Evolutionary conservation across 2,113 vertebrate species (phyloP), one percentile per base, ranked within the genome.

Genomic region (Corythornis madagascariensis): DNA sequence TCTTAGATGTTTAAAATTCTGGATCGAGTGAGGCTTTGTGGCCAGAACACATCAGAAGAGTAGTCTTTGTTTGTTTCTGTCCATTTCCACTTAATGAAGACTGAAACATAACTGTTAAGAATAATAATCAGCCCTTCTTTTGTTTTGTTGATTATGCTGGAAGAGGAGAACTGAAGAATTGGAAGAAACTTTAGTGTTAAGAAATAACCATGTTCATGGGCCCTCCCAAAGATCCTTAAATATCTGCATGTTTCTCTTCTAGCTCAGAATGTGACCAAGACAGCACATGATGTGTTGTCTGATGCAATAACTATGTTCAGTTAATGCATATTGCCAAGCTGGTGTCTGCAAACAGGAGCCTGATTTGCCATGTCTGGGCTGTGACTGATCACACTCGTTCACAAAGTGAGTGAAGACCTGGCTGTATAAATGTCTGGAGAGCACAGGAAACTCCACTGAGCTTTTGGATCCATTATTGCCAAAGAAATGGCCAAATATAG

Each of bases 261-360:
- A 85, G 71, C 75, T 78, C 50, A 89, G 85, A 91, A 82, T 42
- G 48, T 65, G 74, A 21, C 57, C n/a, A 63, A 79, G 77, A 74
- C 65, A 87, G 78, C 75, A 85, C 38, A 31, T 71, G 87, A 82
- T 86, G 60, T 24, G 29, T 71, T 90, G 73, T 53, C 83, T 94
- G 89, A 75, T 93, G 73, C 50, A 92, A 93, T 53, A 87, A 72
- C 83, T 92, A 20, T 87, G 77, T 69, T 64, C 63, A 69, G 48
- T 89, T 89, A 65, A 81, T 45, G 38, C 40, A 29, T 22, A 65
- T 45, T 91, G 94, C 81, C 84, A 95, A 92, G 45, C 57, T 67
- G 10, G 16, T 72, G 81, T 91, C 77, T 78, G 84, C 63, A 85
- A 84, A 79, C 13, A 11, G 92, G 67, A 86, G 72, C 59, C 26